Evolutionary conservation across 2,888 invertebrate genomes (phyloP).

Genomic region (Idaea aversata): DNA sequence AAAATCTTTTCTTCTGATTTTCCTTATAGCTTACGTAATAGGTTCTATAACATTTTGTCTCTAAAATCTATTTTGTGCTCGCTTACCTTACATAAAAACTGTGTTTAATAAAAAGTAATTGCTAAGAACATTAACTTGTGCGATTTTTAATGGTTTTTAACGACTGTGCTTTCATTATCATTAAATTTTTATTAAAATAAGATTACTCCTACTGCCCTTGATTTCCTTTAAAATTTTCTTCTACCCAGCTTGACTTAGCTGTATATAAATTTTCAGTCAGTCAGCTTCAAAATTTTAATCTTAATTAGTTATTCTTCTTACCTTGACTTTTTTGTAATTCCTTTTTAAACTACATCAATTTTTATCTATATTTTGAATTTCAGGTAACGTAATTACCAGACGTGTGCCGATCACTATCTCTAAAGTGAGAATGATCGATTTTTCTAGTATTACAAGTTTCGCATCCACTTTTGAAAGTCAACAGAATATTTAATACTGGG

Average conservation of each 20-base stretch:
- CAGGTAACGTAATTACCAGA: constrained; percentile 12
- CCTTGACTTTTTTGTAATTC: background rate
- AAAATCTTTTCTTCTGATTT: too few relatives aligned
- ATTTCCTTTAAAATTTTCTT: background rate
- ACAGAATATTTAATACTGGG: constrained; percentile 30
- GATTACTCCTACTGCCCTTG: background rate
- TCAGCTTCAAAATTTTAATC: too few relatives aligned
- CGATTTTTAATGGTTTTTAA: too few relatives aligned
- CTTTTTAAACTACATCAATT: background rate
- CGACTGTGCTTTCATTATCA: too few relatives aligned
- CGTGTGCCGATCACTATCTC: constrained; percentile 40
- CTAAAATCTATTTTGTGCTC: too few relatives aligned
- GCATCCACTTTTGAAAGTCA: constrained; percentile 62
- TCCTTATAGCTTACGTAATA: too few relatives aligned
- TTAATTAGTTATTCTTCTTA: background rate
- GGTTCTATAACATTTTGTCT: too few relatives aligned
- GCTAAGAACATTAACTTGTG: too few relatives aligned
- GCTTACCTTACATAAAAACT: too few relatives aligned
- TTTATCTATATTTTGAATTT: background rate
- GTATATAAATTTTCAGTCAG: background rate
- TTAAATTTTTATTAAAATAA: too few relatives aligned
- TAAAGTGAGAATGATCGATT: constrained; percentile 54
- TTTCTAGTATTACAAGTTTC: constrained; percentile 49
- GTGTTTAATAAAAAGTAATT: too few relatives aligned
- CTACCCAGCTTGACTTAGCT: background rate